Evolutionary conservation across 2,113 vertebrate species (phyloP), one percentile per base, ranked within the genome.

Genomic region (Brachionichthys hirsutus): DNA sequence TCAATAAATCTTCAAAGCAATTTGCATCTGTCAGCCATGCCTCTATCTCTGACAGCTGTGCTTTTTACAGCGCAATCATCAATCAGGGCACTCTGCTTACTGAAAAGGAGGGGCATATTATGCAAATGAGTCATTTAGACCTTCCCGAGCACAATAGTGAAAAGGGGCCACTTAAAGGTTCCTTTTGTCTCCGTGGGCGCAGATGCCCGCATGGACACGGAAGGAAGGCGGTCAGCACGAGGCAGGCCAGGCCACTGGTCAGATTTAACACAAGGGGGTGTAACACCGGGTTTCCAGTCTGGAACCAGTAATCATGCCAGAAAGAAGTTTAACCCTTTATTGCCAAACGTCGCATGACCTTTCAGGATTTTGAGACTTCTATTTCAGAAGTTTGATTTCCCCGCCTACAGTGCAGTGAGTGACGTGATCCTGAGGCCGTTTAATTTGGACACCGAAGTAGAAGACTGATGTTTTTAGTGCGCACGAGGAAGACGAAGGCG

Each of bases 1-100:
- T 61, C 67, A 51, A 80, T 88, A 82, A 86, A 85, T 86, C 82
- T 38, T 68, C 20, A n/a, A 36, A 52, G 53, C 64, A 62, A 80
- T 83, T 86, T 85, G 78, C 80, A 82, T 81, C 42, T 41, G 75
- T 79, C 72, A 77, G 58, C 13, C 34, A 40, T 8, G 55, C 61
- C 47, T 70, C 63, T 71, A 12, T 67, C 54, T 51, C 52, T 67
- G 81, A 73, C 78, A 74, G 62, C 72, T 48, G 57, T 36, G 61
- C 42, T 69, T 80, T 82, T 77, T 73, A 75, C 64, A 50, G 56
- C 58, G 53, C 54, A 56, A 7, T 70, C 77, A 75, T 87, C 83
- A 88, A 87, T 87, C 87, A 84, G 60, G 73, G 30, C 17, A 54
- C 56, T 50, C 54, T 38, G 62, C 43, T 20, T 51, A 38, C 55